Evolutionary conservation across 2,113 vertebrate species (phyloP).

Genomic region (Petroica traversi): DNA sequence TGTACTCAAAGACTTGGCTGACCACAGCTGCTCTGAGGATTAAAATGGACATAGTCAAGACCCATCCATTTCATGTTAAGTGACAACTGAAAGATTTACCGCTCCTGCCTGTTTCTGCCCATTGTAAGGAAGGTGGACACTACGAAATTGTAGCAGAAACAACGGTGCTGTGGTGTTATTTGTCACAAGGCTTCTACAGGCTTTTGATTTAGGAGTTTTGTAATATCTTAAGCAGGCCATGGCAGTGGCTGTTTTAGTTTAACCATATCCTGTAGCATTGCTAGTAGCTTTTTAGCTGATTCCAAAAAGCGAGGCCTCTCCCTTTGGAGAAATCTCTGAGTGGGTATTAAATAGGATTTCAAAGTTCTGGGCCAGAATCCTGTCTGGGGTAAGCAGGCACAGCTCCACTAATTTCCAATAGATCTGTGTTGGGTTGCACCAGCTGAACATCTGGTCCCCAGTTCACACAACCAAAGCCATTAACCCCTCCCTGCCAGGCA

Average conservation of each 20-base stretch:
- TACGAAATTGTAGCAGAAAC: not conserved
- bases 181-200: not conserved
- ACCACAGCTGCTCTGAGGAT: not conserved
- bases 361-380: not conserved
- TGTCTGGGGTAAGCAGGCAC: not conserved
- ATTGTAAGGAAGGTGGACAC: not conserved
- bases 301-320: not conserved
- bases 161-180: not conserved
- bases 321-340: not conserved
- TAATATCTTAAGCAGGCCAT: not conserved
- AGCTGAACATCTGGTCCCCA: not conserved
- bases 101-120: not conserved
- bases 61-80: not conserved
- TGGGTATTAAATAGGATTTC: not conserved
- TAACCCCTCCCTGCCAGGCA: not conserved
- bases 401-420: not conserved
- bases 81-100: not conserved
- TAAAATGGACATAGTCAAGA: not conserved
- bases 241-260: not conserved
- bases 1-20: not conserved
- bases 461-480: not conserved
- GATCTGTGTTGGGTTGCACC: not conserved
- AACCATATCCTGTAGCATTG: not conserved
- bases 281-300: not conserved
- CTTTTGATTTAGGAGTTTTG: not conserved